Percentiles rank a stretch among this genome's conserved stretches.
phyloP scores from a whole-genome alignment of 2,113 vertebrate species.

The Erpornis zantholeuca region DNA sequence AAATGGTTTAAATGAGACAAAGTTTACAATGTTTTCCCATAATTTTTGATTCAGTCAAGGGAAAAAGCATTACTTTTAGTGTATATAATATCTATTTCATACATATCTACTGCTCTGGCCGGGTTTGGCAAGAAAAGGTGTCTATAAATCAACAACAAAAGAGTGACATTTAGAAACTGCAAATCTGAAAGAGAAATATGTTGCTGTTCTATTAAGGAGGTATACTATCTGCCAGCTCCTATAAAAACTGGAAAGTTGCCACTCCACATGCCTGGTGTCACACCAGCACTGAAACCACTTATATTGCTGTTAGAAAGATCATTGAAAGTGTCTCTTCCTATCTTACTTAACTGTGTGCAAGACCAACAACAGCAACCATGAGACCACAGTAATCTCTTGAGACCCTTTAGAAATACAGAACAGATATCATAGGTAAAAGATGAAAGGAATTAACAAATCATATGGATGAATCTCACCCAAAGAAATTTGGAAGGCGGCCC shows the following conservation, averaged over 20 bases:
- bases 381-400: neutral
- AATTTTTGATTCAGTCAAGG: neutral
- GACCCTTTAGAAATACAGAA: neutral
- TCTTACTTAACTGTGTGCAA: neutral
- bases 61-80: neutral
- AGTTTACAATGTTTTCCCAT: neutral
- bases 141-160: constrained; percentile 33
- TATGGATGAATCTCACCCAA: neutral
- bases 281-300: neutral
- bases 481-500: neutral
- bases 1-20: neutral
- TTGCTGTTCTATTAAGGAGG: constrained; percentile 33
- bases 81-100: neutral
- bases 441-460: neutral
- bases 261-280: neutral
- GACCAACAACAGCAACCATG: neutral
- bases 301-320: neutral
- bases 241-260: constrained; percentile 34
- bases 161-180: constrained; percentile 43
- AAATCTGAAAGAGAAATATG: constrained; percentile 45
- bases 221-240: constrained; percentile 3
- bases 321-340: neutral
- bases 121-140: neutral
- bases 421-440: neutral
- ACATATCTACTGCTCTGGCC: neutral